phyloP scores from a whole-genome alignment of 2,888 invertebrate species.

The Salticus scenicus region DNA sequence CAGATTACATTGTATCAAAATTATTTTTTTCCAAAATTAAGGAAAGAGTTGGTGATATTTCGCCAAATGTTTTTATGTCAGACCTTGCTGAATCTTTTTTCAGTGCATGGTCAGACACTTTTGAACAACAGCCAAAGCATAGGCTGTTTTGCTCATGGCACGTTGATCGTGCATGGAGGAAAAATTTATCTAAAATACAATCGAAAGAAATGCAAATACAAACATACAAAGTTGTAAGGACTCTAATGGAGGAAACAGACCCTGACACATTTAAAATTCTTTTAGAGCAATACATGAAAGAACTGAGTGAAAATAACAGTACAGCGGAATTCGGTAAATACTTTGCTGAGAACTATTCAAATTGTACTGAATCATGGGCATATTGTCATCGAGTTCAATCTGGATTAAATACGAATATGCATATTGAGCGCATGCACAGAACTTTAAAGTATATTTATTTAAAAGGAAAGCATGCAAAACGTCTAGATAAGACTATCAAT shows the following conservation, averaged over 20 bases:
- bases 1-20: neutral
- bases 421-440: conserved; percentile 43
- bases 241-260: conserved; percentile 3
- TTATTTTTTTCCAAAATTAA: neutral
- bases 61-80: conserved; percentile 48
- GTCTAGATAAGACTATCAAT: no score
- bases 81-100: conserved; percentile 56
- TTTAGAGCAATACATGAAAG: conserved; percentile 7
- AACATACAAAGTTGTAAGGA: neutral
- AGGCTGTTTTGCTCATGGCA: conserved; percentile 58
- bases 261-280: neutral
- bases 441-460: no score
- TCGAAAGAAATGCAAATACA: conserved; percentile 8
- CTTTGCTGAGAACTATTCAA: conserved; percentile 16
- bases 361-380: conserved; percentile 26
- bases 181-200: conserved; percentile 6
- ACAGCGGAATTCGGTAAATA: conserved; percentile 19
- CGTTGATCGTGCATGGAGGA: conserved; percentile 18
- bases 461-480: no score
- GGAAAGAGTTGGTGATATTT: neutral
- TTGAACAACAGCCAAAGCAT: conserved; percentile 7
- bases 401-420: conserved; percentile 50
- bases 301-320: conserved; percentile 39
- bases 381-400: conserved; percentile 28
- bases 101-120: conserved; percentile 69